Evolutionary conservation across 2,797 vertebrate species (phyloP).

Genomic region (Alcedo atthis): DNA sequence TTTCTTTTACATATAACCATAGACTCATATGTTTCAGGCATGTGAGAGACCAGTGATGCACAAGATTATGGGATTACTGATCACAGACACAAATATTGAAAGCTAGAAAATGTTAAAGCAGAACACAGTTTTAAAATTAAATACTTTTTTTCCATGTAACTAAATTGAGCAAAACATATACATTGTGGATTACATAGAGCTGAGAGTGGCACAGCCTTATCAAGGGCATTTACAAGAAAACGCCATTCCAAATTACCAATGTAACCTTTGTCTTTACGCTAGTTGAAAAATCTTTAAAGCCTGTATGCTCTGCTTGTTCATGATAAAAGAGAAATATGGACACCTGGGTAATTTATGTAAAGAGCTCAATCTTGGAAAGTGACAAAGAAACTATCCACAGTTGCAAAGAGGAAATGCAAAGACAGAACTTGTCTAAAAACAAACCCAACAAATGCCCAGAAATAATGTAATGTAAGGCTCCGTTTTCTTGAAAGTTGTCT

Average conservation of each 20-base stretch:
- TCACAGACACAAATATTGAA: background rate
- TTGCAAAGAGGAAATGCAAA: background rate
- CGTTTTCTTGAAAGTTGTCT: background rate
- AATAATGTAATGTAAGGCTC: background rate
- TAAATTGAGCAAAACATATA: background rate
- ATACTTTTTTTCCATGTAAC: background rate
- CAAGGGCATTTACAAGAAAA: background rate
- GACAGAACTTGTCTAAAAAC: background rate
- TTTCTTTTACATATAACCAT: background rate
- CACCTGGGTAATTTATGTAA: background rate
- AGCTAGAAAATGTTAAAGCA: background rate
- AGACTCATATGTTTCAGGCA: accelerated
- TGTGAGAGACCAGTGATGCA: background rate
- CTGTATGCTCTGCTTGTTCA: background rate
- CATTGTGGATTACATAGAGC: background rate
- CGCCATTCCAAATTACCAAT: background rate
- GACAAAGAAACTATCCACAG: background rate
- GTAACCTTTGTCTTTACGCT: constrained; percentile 15
- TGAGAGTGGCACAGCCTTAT: background rate
- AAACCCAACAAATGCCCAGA: background rate
- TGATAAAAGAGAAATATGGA: background rate
- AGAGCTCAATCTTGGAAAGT: background rate
- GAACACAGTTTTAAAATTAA: background rate
- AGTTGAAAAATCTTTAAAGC: background rate
- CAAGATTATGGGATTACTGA: background rate